Percentiles rank a stretch among this genome's conserved stretches.
These are phyloP conservation scores for Malthinus seriepunctatus DNA, from an alignment of 2,888 invertebrate species.

Conservation along the genomic window DNA sequence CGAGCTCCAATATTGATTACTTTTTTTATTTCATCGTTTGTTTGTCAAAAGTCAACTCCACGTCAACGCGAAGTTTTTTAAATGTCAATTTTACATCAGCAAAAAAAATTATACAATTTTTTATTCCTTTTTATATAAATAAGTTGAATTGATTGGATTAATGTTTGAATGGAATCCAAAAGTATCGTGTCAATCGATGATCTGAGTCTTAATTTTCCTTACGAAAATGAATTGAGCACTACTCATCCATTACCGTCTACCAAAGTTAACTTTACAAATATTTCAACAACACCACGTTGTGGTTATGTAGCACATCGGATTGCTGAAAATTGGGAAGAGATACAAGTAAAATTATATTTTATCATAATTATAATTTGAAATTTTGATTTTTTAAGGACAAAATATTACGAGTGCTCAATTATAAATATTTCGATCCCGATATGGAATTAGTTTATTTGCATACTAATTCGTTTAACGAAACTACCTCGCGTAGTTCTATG, in stretches of 20 bases:
- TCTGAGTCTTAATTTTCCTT: too few species aligned
- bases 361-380: not conserved
- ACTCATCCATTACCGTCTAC: too few species aligned
- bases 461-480: slow-evolving; percentile 9
- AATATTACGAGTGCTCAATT: slow-evolving; percentile 30
- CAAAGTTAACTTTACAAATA: too few species aligned
- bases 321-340: not conserved
- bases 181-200: too few species aligned
- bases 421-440: slow-evolving; percentile 30
- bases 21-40: too few species aligned
- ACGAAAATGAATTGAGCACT: too few species aligned
- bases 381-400: slow-evolving; percentile 22
- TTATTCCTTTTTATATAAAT: not conserved
- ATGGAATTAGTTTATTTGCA: slow-evolving; percentile 16
- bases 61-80: too few species aligned
- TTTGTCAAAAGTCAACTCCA: too few species aligned
- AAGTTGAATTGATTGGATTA: not conserved
- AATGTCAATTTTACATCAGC: too few species aligned
- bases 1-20: too few species aligned
- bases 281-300: too few species aligned
- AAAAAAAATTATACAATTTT: not conserved
- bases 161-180: too few species aligned
- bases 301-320: not conserved
- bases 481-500: not conserved
- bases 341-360: not conserved